A percentile compares a stretch with the other conserved stretches of the same genome.
Evolutionary conservation across 2,888 invertebrate species (phyloP).

Genomic region (Acleris laterana): DNA sequence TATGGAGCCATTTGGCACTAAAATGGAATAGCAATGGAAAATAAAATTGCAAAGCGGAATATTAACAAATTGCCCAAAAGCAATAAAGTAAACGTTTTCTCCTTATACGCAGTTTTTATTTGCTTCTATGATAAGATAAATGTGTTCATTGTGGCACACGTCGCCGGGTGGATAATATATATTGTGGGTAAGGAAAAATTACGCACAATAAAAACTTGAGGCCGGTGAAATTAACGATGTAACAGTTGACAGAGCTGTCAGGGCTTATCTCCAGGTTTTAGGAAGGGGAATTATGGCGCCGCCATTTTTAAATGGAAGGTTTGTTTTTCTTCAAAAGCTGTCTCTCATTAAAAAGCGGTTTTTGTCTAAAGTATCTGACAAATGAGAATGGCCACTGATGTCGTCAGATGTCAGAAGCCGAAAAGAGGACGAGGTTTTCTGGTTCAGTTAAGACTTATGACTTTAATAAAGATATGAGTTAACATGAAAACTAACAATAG

Average conservation of each 20-base stretch:
- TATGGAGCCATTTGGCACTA: too few species aligned
- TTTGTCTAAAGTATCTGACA: background rate
- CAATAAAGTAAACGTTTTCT: conserved; percentile 25
- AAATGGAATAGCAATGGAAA: too few species aligned
- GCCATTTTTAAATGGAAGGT: conserved; percentile 24
- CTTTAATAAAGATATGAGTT: too few species aligned
- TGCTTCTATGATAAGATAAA: conserved; percentile 57
- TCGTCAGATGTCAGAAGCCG: too few species aligned
- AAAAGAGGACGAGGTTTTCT: too few species aligned
- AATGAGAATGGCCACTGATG: too few species aligned
- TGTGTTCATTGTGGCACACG: conserved; percentile 64
- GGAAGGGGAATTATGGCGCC: conserved; percentile 54
- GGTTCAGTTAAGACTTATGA: too few species aligned
- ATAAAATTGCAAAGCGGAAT: background rate
- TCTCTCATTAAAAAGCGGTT: background rate
- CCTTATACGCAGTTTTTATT: conserved; percentile 31
- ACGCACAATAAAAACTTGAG: conserved; percentile 75
- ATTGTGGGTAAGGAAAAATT: conserved; percentile 61
- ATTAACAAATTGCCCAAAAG: conserved; percentile 9
- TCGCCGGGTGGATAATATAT: conserved; percentile 58
- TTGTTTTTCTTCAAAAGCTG: conserved; percentile 9
- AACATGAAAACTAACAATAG: too few species aligned
- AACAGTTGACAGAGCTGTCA: conserved; percentile 71
- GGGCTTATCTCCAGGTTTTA: conserved; percentile 74
- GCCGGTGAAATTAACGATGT: conserved; percentile 78